Evolutionary conservation across 2,888 invertebrate genomes (phyloP).

Genomic region (Quadroppia sp.): DNA sequence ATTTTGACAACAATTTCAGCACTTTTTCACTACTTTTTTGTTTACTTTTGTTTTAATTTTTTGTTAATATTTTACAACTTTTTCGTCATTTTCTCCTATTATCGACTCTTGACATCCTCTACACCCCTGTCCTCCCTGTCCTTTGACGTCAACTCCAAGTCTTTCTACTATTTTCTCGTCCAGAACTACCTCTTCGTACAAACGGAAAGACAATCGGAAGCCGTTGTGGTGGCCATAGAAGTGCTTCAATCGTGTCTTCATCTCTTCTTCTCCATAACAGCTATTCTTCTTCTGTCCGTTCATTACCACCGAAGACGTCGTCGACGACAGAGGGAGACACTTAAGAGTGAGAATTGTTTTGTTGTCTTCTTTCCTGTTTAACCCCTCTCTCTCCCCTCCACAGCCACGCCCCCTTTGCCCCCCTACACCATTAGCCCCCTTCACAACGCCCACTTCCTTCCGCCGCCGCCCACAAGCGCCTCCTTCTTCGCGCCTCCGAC

Average conservation of each 20-base stretch:
- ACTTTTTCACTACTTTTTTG: constrained; percentile 21
- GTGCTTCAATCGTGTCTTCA: background rate
- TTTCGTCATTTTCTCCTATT: constrained; percentile 21
- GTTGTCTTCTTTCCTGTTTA: too few relatives aligned
- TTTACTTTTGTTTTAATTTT: constrained; percentile 20
- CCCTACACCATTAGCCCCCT: constrained; percentile 34
- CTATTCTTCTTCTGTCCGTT: background rate
- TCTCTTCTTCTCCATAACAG: background rate
- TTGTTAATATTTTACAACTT: constrained; percentile 32
- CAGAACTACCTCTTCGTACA: background rate
- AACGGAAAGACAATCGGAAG: background rate
- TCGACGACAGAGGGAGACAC: background rate
- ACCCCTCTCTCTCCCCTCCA: background rate
- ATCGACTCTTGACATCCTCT: too few relatives aligned
- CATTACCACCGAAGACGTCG: background rate
- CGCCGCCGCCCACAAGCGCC: background rate
- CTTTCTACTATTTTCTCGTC: constrained; percentile 6
- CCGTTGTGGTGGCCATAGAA: background rate
- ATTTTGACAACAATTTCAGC: constrained; percentile 34
- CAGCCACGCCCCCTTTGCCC: constrained; percentile 40
- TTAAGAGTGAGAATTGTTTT: too few relatives aligned
- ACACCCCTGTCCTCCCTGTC: background rate
- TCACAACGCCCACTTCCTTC: background rate
- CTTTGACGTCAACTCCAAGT: constrained; percentile 25
- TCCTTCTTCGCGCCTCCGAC: background rate